Percentiles rank a stretch among this genome's conserved stretches.
phyloP scores from a whole-genome alignment of 2,113 vertebrate species.

The Gopherus evgoodei region DNA sequence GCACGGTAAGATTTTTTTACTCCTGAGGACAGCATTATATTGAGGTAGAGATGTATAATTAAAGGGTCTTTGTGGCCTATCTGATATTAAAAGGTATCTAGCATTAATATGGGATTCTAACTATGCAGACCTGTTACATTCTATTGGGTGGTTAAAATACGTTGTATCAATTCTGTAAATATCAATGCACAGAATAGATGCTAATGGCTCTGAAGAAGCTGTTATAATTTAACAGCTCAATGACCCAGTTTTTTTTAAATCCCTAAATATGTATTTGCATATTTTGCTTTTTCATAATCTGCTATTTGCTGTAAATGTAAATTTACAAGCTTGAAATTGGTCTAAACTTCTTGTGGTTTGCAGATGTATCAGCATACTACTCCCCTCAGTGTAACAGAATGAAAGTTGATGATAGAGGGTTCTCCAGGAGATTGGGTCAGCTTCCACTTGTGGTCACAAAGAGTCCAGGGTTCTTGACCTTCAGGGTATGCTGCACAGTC shows the following conservation, averaged over 20 bases:
- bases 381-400: background rate
- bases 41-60: background rate
- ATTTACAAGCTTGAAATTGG: background rate
- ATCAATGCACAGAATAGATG: conserved; percentile 20
- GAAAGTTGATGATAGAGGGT: background rate
- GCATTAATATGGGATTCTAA: background rate
- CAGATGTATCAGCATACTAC: background rate
- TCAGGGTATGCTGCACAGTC: background rate
- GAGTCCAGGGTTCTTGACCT: background rate
- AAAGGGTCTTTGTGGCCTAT: background rate
- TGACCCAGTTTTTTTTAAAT: conserved; percentile 17
- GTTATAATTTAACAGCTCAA: background rate
- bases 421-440: background rate
- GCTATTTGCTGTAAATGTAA: background rate
- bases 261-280: background rate
- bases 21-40: no score
- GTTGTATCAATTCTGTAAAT: conserved; percentile 53
- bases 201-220: conserved; percentile 25
- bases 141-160: conserved; percentile 22
- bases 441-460: background rate
- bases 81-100: background rate
- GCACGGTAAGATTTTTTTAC: no score
- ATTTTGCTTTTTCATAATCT: conserved; percentile 32
- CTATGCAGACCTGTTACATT: background rate
- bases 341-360: background rate